Percentiles rank a stretch among this genome's conserved stretches.
Conservation (phyloP, 2,888 invertebrate species). For the Cybosia mesomella region DNA sequence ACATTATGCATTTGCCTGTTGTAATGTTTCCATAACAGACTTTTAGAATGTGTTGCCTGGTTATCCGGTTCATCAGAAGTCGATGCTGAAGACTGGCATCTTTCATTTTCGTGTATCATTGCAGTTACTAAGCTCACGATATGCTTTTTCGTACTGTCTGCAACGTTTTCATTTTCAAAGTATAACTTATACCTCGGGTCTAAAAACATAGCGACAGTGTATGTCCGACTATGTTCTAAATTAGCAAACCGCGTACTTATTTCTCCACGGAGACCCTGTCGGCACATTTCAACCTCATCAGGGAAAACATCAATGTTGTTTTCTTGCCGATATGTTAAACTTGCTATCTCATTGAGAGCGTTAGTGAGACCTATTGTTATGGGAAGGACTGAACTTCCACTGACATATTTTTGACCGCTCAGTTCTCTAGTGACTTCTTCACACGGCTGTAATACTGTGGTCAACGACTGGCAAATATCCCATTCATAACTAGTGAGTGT, state of each 20-base stretch:
- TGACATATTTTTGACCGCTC: neutral
- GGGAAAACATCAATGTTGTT: conserved; percentile 11
- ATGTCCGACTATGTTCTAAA: conserved; percentile 19
- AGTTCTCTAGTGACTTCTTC: conserved; percentile 9
- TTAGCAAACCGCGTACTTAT: conserved; percentile 15
- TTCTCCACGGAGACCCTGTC: conserved; percentile 15
- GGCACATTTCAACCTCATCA: conserved; percentile 16
- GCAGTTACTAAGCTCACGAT: conserved; percentile 20
- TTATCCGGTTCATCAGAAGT: conserved; percentile 8
- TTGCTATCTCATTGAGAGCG: neutral
- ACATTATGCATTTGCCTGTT: conserved; percentile 22
- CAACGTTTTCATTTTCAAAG: conserved; percentile 18
- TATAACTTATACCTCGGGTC: conserved; percentile 28
- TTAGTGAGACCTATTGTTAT: neutral
- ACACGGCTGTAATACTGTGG: conserved; percentile 12
- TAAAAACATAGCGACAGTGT: conserved; percentile 16
- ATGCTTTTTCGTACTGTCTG: conserved; percentile 21
- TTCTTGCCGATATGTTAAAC: neutral
- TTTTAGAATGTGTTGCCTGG: conserved; percentile 18
- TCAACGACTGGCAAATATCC: conserved; percentile 19
- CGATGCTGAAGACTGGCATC: neutral
- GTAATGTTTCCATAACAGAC: conserved; percentile 25
- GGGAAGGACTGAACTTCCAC: neutral
- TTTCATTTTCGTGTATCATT: conserved; percentile 18
- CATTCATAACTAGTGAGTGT: conserved; percentile 18